Conservation (phyloP, 2,797 vertebrate genomes). For the Mareca penelope region DNA sequence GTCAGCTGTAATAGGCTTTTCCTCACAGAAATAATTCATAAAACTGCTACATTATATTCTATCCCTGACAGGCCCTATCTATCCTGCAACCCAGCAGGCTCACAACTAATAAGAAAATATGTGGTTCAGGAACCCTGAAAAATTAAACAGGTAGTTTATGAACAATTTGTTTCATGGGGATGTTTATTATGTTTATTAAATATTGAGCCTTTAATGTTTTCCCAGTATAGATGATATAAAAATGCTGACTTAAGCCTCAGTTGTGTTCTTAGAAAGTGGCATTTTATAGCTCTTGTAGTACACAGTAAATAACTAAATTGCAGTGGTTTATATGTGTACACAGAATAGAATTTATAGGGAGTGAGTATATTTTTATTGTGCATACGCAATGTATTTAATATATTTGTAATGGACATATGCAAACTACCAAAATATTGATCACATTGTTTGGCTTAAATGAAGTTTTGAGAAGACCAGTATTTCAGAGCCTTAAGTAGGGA, state of each 20-base stretch:
- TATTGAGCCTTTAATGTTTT: slow-evolving; percentile 86
- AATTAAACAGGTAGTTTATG: slow-evolving; percentile 99
- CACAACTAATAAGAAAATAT: slow-evolving; percentile 99
- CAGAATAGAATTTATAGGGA: slow-evolving; percentile 65
- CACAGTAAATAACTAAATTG: slow-evolving; percentile 85
- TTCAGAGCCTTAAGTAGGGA: slow-evolving; percentile 28
- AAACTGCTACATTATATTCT: slow-evolving; percentile 97
- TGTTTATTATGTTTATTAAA: slow-evolving; percentile 98
- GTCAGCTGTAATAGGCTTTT: slow-evolving; percentile 99
- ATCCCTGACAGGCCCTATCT: slow-evolving; percentile 96
- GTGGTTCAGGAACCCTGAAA: slow-evolving; percentile 98
- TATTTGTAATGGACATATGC: not conserved
- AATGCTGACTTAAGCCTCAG: slow-evolving; percentile 83
- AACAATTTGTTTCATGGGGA: slow-evolving; percentile 97
- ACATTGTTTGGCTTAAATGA: slow-evolving; percentile 18
- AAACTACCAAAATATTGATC: slow-evolving; percentile 37
- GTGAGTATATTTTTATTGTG: slow-evolving; percentile 63
- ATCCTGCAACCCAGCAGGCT: slow-evolving; percentile 97
- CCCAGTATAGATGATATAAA: slow-evolving; percentile 83
- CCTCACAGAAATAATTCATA: slow-evolving; percentile 99
- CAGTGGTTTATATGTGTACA: slow-evolving; percentile 69
- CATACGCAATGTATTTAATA: slow-evolving; percentile 39
- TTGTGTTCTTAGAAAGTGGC: slow-evolving; percentile 83
- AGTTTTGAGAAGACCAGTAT: slow-evolving; percentile 31
- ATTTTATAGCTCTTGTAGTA: slow-evolving; percentile 79